phyloP scores from a whole-genome alignment of 1,140 invertebrate species.

The Dufourea novaeangliae region DNA sequence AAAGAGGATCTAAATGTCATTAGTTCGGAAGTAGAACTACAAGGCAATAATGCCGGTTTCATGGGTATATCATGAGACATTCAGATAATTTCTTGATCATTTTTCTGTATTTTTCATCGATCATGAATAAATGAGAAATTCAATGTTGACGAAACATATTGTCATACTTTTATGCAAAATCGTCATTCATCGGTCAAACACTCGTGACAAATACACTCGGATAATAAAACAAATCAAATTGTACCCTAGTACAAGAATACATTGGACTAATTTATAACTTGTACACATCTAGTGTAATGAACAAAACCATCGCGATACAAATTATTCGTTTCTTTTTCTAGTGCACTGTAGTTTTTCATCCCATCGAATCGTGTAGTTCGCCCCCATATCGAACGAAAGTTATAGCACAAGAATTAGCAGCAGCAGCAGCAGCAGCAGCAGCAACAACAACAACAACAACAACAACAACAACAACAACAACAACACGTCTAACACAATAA shows the following conservation, averaged over 20 bases:
- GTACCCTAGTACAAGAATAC: too few relatives aligned
- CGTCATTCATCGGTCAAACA: constrained; percentile 12
- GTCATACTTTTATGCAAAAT: constrained; percentile 48
- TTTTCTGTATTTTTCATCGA: neutral
- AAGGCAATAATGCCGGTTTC: rapidly evolving
- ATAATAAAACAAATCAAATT: constrained; percentile 1
- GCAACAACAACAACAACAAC: too few relatives aligned
- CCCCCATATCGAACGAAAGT: too few relatives aligned
- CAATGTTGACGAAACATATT: constrained; percentile 13
- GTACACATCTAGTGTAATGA: neutral
- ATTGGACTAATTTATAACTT: neutral
- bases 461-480: too few relatives aligned
- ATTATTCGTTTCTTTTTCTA: neutral
- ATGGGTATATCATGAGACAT: neutral
- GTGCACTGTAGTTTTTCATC: neutral
- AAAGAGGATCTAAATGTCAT: constrained; percentile 59
- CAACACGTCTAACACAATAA: neutral
- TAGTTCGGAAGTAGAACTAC: rapidly evolving
- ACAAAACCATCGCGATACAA: neutral
- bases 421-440: too few relatives aligned
- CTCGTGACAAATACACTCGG: constrained; percentile 12
- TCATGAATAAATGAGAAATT: constrained; percentile 17
- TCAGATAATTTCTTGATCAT: neutral
- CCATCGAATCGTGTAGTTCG: too few relatives aligned
- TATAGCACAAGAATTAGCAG: too few relatives aligned